These are phyloP conservation scores for Leptopilina syphax DNA, from an alignment of 2,888 invertebrate genomes.

Conservation along the genomic window DNA sequence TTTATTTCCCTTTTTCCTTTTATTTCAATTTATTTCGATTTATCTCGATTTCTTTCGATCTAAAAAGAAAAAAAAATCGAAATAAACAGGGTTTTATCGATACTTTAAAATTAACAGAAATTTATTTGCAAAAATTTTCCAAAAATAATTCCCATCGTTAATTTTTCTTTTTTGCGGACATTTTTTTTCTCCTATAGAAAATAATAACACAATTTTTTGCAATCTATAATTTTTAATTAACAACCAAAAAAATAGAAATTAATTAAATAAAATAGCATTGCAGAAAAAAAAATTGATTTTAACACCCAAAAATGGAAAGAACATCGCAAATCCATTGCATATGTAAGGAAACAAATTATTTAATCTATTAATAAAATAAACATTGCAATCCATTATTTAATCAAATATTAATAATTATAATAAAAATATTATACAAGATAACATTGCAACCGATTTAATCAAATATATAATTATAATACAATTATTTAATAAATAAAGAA, in stretches of 20 bases:
- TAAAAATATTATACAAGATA: not conserved
- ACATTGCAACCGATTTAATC: too few relatives aligned
- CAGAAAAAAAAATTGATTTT: not conserved
- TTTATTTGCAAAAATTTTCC: too few relatives aligned
- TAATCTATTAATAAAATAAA: not conserved
- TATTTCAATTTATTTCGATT: too few relatives aligned
- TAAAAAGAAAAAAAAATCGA: too few relatives aligned
- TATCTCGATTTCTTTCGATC: too few relatives aligned
- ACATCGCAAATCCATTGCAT: not conserved
- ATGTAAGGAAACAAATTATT: not conserved
- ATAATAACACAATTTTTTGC: not conserved
- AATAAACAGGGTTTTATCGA: too few relatives aligned
- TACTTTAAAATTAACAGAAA: too few relatives aligned
- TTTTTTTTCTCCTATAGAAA: not conserved
- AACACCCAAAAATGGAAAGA: not conserved
- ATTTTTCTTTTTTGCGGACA: too few relatives aligned
- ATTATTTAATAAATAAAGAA: not conserved
- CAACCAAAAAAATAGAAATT: not conserved
- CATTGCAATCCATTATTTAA: conserved; percentile 36
- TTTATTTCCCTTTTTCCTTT: too few relatives aligned
- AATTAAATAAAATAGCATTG: conserved; percentile 1
- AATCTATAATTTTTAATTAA: not conserved
- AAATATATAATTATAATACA: not conserved
- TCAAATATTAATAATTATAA: not conserved
- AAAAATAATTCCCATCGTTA: too few relatives aligned